Evolutionary conservation across 2,888 invertebrate species (phyloP).

Genomic region (Ichneumon xanthorius): DNA sequence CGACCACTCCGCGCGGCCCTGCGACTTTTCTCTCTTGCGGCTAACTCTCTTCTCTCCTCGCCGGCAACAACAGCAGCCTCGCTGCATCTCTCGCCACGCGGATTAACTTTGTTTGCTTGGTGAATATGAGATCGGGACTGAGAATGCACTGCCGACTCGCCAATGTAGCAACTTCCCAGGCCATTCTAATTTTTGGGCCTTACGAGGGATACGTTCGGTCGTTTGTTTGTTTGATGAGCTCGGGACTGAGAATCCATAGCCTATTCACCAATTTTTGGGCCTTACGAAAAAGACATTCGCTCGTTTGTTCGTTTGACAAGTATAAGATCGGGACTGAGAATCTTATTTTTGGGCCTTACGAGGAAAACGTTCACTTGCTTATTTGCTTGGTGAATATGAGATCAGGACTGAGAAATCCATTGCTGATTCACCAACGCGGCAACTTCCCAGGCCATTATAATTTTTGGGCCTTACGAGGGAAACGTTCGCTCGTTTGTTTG

Average conservation of each 20-base stretch:
- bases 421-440: not conserved
- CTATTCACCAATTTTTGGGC: not conserved
- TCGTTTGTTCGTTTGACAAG: slow-evolving; percentile 2
- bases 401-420: not conserved
- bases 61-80: slow-evolving; percentile 23
- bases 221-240: not conserved
- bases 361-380: not conserved
- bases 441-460: not conserved
- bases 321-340: slow-evolving; percentile 18
- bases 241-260: not conserved
- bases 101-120: slow-evolving; percentile 44
- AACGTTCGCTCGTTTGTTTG: too few relatives aligned
- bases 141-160: not conserved
- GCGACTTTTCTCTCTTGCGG: slow-evolving; percentile 42
- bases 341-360: not conserved
- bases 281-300: too few relatives aligned
- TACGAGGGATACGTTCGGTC: not conserved
- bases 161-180: too few relatives aligned
- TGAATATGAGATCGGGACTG: slow-evolving; percentile 25
- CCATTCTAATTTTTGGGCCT: not conserved
- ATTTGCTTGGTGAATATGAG: not conserved
- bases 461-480: not conserved
- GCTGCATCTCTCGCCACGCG: slow-evolving; percentile 49
- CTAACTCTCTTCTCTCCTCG: slow-evolving; percentile 26
- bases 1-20: slow-evolving; percentile 54